Evolutionary conservation across 2,113 vertebrate species (phyloP).

Genomic region (Otus sunia): DNA sequence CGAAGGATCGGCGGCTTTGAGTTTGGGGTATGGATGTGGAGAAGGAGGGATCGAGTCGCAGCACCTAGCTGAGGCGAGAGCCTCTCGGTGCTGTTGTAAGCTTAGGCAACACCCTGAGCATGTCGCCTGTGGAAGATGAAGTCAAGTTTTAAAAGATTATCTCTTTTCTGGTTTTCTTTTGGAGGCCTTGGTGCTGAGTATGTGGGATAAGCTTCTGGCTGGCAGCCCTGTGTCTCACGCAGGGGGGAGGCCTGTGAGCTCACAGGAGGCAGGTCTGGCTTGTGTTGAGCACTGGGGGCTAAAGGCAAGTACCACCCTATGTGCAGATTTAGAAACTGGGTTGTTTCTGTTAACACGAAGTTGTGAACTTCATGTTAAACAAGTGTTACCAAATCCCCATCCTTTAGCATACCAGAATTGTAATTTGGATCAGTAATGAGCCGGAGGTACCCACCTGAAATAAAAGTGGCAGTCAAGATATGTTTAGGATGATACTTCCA

Average conservation of each 20-base stretch:
- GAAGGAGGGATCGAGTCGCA: rapidly evolving
- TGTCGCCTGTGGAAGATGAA: rapidly evolving
- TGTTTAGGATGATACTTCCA: background rate
- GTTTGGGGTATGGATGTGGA: rapidly evolving
- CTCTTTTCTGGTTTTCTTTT: background rate
- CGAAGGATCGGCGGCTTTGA: background rate
- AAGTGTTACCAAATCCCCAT: background rate
- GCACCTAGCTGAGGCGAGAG: background rate
- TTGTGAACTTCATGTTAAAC: background rate
- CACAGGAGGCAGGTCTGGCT: no score
- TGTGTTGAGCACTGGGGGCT: background rate
- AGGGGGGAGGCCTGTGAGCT: rapidly evolving
- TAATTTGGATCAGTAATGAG: background rate
- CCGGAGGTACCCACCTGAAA: background rate
- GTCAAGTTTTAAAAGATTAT: background rate
- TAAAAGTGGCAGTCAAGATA: background rate
- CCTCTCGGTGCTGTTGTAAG: rapidly evolving
- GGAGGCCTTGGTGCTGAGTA: background rate
- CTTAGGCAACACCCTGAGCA: rapidly evolving
- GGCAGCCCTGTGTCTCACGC: rapidly evolving
- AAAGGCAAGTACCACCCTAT: background rate
- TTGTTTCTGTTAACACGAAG: no score
- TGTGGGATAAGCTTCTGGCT: rapidly evolving
- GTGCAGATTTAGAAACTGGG: background rate
- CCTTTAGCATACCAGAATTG: background rate